Evolutionary conservation across 2,797 vertebrate species (phyloP), one percentile per base, ranked within the genome.

Genomic region (Naso thynnoides): DNA sequence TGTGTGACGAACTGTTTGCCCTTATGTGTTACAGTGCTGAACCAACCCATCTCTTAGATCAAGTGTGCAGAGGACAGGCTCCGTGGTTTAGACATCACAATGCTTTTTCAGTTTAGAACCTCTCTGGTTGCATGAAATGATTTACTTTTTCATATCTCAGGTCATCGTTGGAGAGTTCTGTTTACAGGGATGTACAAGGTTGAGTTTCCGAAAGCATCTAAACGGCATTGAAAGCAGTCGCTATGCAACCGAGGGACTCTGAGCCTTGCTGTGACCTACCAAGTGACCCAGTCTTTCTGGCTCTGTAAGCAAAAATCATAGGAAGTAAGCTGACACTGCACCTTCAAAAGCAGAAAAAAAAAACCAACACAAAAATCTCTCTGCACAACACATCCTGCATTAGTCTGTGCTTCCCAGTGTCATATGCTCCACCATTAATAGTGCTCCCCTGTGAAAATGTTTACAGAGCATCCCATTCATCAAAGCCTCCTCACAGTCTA

Each of bases 381-480:
- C 73, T 67, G 70, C 71, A 64, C 64, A 76, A 82, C 53, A 54
- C 69, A 81, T 81, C 69, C 45, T 31, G 49, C 70, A 83, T 90
- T 87, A 83, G 75, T 86, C 67, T 77, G 82, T 26, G 59, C 77
- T 80, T 85, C 83, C 56, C 60, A 11, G 69, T 87, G 89, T 90
- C 90, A 86, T 63, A 66, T 18, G 54, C 69, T 73, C 65, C 57
- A 53, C 80, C 88, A 85, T 93, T 91, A 93, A 91, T 82, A 89
- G 86, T 73, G 61, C 56, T 92, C 91, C 91, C 86, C 44, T 72
- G 84, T 86, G 91, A 88, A 89, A 87, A 88, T 89, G 83, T 90
- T 90, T 87, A 84, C 86, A 78, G 76, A 59, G 54, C 78, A 83
- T 84, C 81, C 85, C 88, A 93, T 94, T 95, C 86, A 94, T 94